Evolutionary conservation across 2,888 invertebrate genomes (phyloP), one percentile per base, ranked within the genome.

Genomic region (Axea sp.): DNA sequence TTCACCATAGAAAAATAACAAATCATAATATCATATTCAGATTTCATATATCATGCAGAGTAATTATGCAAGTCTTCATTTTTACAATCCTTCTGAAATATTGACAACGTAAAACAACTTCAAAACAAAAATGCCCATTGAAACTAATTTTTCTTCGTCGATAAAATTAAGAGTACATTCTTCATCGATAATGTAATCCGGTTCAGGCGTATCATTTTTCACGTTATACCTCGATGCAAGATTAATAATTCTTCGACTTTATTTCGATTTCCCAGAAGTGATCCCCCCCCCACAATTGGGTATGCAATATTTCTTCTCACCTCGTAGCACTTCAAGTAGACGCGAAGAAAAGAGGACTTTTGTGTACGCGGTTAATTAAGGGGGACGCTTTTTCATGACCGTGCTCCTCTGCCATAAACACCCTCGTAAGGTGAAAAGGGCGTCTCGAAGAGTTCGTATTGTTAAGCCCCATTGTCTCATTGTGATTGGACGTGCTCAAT

Each of bases 371-470:
- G 78, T 80, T 80, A 81, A 82, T 82, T 81, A 81, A 76, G 75
- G 76, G 80, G 79, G 80, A 79, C 81, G 83, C 81, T 86, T 84
- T 82, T 84, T 84, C 81, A 81, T 75, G 79, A 76, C 53, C 59
- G 72, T 81, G 79, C 77, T 81, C 80, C 81, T 83, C 82, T 82
- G 85, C 81, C 83, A 82, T 82, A 82, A 85, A 84, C 84, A 85
- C 76, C 76, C 79, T 49, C 74, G 74, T 26, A 33, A 57, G 74
- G 73, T 81, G 77, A 77, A 77, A 76, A 77, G 76, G 77, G 74
- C 67, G 76, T 69, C 73, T 76, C 68, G 57, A 71, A 72, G 77
- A 69, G 75, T 64, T 57, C 75, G 76, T 78, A 83, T 85, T 85
- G 85, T 86, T 82, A 69, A 64, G 47, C 49, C 19, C 80, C 77